phyloP scores from a whole-genome alignment of 1,140 invertebrate species.

The Rhyzopertha dominica region DNA sequence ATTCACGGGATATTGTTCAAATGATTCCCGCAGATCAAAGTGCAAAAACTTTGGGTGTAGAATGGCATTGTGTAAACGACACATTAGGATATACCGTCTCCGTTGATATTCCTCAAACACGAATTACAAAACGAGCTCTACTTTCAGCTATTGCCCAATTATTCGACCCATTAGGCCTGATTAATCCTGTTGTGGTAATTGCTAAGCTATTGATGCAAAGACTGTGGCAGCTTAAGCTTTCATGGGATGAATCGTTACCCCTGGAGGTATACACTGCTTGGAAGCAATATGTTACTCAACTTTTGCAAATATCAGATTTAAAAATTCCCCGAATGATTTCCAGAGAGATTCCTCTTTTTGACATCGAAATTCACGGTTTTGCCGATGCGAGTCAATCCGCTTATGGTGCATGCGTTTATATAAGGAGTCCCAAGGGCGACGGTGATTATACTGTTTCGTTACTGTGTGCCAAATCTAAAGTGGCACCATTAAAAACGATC shows the following conservation, averaged over 20 bases:
- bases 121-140: conserved; percentile 1
- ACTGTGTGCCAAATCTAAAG: conserved; percentile 31
- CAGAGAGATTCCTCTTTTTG: neutral
- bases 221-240: conserved; percentile 37
- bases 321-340: conserved; percentile 16
- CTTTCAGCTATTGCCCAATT: neutral
- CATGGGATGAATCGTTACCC: conserved; percentile 43
- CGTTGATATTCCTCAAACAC: too few species aligned
- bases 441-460: conserved; percentile 3
- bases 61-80: too few species aligned
- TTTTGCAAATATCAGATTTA: too few species aligned
- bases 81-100: too few species aligned
- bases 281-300: too few species aligned
- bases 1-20: too few species aligned
- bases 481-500: conserved; percentile 45
- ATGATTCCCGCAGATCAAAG: too few species aligned
- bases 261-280: conserved; percentile 18
- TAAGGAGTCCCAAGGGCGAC: conserved; percentile 9
- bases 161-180: conserved; percentile 37
- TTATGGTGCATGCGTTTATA: conserved; percentile 34
- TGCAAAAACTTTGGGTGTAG: too few species aligned
- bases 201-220: conserved; percentile 46
- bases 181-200: conserved; percentile 40
- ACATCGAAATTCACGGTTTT: conserved; percentile 34
- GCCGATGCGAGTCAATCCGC: conserved; percentile 31